Conservation (phyloP, 2,797 vertebrate genomes). For the Mycteria americana region DNA sequence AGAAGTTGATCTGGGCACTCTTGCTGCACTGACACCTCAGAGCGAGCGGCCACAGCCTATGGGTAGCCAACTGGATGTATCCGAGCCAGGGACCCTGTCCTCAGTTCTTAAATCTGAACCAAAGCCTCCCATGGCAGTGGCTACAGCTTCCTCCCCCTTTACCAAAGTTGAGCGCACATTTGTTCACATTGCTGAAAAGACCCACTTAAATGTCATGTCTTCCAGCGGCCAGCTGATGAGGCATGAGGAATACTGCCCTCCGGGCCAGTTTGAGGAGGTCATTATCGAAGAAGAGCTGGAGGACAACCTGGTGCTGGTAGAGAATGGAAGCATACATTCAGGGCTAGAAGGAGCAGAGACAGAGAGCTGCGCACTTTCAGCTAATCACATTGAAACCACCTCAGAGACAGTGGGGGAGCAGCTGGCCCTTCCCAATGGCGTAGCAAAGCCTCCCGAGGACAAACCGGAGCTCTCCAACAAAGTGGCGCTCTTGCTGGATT, state of each 20-base stretch:
- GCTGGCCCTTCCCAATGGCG: constrained; percentile 25
- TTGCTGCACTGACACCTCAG: constrained; percentile 80
- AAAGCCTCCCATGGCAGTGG: constrained; percentile 78
- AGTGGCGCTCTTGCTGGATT: background rate
- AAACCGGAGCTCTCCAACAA: background rate
- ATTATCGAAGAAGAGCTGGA: constrained; percentile 68
- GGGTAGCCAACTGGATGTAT: constrained; percentile 83
- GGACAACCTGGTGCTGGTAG: constrained; percentile 53
- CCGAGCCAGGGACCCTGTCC: constrained; percentile 86
- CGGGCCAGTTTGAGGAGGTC: constrained; percentile 71
- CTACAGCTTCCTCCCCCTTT: constrained; percentile 88
- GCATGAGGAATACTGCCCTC: constrained; percentile 73
- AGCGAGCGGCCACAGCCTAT: constrained; percentile 82
- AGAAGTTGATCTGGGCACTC: constrained; percentile 85
- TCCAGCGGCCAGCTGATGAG: constrained; percentile 80
- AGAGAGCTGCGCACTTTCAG: constrained; percentile 55
- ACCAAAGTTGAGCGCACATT: constrained; percentile 98
- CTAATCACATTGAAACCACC: constrained; percentile 41
- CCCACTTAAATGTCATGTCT: constrained; percentile 94
- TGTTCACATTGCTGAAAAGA: constrained; percentile 94
- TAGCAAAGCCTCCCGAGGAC: constrained; percentile 12
- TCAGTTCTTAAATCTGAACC: constrained; percentile 87
- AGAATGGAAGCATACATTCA: constrained; percentile 62
- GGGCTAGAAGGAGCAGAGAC: constrained; percentile 64
- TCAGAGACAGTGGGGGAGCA: constrained; percentile 54